A percentile compares a stretch with the other conserved stretches of the same genome.
These are phyloP conservation scores for Charina bottae DNA, from an alignment of 2,113 vertebrate species.

Conservation along the genomic window DNA sequence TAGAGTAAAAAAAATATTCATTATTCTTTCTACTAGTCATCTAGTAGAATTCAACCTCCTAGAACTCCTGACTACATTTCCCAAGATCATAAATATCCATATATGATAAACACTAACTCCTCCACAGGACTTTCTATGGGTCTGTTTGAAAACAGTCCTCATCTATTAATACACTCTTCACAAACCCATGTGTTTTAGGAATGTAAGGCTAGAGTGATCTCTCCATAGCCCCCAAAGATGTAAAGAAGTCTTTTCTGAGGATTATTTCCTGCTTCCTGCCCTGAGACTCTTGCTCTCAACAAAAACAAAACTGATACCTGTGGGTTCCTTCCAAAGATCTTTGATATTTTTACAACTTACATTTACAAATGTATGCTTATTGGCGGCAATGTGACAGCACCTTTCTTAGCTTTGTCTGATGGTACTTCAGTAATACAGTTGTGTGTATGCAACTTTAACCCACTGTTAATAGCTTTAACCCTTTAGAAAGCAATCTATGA, in stretches of 20 bases:
- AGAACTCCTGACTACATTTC: background rate
- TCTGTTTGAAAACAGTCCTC: background rate
- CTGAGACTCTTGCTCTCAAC: background rate
- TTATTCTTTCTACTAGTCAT: background rate
- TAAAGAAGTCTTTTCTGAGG: background rate
- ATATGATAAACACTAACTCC: too few relatives aligned
- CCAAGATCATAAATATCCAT: background rate
- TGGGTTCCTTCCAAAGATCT: background rate
- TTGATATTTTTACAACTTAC: background rate
- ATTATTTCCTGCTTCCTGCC: background rate
- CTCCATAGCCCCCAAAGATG: too few relatives aligned
- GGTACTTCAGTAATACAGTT: background rate
- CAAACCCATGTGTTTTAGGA: background rate
- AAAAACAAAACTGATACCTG: background rate
- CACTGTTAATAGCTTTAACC: background rate
- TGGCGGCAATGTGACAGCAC: background rate
- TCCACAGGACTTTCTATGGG: background rate
- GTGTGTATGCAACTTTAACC: background rate
- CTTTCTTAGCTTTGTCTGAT: background rate
- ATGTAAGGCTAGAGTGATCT: too few relatives aligned
- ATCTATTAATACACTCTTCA: background rate
- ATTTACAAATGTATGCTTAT: background rate
- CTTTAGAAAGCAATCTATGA: background rate
- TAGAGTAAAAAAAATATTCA: background rate
- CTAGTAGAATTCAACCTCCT: background rate